Base-by-base conservation (phyloP, 2,797 vertebrate genomes). In the Arctocebus calabarensis region DNA sequence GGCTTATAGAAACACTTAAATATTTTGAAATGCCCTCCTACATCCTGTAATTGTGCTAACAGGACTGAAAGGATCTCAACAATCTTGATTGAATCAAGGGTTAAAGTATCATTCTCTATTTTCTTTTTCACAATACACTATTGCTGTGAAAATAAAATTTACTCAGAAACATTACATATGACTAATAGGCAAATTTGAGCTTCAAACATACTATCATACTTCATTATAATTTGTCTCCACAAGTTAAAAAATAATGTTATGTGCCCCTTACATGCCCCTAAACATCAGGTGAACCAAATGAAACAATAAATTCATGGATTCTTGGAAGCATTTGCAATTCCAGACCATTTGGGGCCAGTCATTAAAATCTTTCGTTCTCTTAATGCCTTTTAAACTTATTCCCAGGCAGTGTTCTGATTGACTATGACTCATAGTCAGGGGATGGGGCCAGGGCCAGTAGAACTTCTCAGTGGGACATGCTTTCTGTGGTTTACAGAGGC, bases 371-470 rank as follows among this genome's bases (percentile, higher is more conserved):
- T 70, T 73, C 92, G 90, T 92, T 95, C 64, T 93, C 84, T 84
- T 68, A 81, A 93, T 94, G 43, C 81, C 64, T 96, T 94, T 37
- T 92, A 94, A 96, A 91, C 40, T 89, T 66, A 96, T 92, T 96
- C 43, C 90, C 62, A 78, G 92, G 66, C 71, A 84, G 25, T 34
- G 59, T 57, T 94, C 61, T 52, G 48, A 57, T 48, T 57, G 75
- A 84, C 45, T 90, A 34, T 96, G 90, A 97, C 74, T 96, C 96
- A 96, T 5, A 62, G 83, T 86, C 88, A 90, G 87, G 70, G 64
- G 82, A 86, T 45, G 64, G 64, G 77, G 83, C 62, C 48, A 34
- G 70, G 70, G 75, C 66, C 66, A 87, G 48, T 73, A 62, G 82
- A 94, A 77, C 48, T 45, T 62, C 84, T 94, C 77, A 84, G 92